phyloP scores from a whole-genome alignment of 2,888 invertebrate genomes.

The Melieria picta region DNA sequence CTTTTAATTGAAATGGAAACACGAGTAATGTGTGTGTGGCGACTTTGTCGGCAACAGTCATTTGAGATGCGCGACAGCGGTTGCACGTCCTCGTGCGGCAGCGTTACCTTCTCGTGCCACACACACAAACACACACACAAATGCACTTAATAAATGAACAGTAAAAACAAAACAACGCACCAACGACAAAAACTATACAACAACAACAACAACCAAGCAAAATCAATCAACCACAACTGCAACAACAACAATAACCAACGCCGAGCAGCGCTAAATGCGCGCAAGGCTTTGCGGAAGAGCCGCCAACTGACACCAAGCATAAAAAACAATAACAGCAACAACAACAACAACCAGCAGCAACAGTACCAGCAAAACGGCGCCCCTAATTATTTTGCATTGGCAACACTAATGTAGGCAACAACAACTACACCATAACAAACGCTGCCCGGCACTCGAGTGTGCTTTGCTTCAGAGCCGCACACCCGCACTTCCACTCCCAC shows the following conservation, averaged over 20 bases:
- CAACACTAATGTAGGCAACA: background rate
- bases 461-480: background rate
- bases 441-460: slow-evolving; percentile 18
- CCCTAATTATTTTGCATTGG: slow-evolving; percentile 3
- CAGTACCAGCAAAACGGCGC: background rate
- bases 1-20: slow-evolving; percentile 29
- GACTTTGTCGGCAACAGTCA: slow-evolving; percentile 14
- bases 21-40: slow-evolving; percentile 14
- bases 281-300: background rate
- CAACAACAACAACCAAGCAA: background rate
- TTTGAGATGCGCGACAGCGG: slow-evolving; percentile 11
- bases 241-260: too few species aligned
- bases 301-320: background rate
- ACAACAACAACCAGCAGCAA: background rate
- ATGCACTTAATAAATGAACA: background rate
- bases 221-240: slow-evolving; percentile 28
- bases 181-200: background rate
- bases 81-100: background rate
- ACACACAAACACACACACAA: background rate
- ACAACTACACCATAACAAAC: slow-evolving; percentile 6
- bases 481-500: background rate
- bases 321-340: slow-evolving; percentile 9
- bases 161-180: background rate
- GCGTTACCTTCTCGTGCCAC: background rate
- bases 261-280: too few species aligned